Base-by-base conservation (phyloP, 2,797 vertebrate genomes). In the Kryptolebias ocellatus region DNA sequence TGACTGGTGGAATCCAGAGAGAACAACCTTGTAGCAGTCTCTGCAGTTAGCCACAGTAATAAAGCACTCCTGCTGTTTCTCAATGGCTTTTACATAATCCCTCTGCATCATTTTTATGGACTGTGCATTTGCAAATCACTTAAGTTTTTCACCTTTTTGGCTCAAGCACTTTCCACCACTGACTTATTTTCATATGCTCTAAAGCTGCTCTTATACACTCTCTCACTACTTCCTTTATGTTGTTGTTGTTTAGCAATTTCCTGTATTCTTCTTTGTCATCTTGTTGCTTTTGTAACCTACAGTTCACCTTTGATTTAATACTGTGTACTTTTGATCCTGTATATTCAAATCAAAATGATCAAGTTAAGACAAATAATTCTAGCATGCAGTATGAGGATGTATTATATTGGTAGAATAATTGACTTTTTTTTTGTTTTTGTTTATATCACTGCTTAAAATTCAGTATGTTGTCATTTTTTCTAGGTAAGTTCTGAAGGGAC, bases 401-500 rank as follows among this genome's bases (percentile, higher is more conserved):
- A 11, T 11, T 39, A 39, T 39, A 12, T 3, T 44, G 24, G 17
- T 17, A 6, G 2, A 60, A 47, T n/a, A 60, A 28, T n/a, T 10
- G 2, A 8, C 4, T 17, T 45, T 45, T 57, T 57, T 14, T 49
- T 49, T 53, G 56, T 51, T 60, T 24, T 45, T 34, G 34, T 5
- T 9, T 5, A 5, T 5, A 7, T 5, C 34, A 34, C 34, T 34
- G 34, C 9, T 34, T 34, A 34, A 34, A 34, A 5, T 34, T 34
- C 9, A 34, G 20, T 42, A 51, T 62, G 54, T 16, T 31, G 5
- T 15, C 18, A n/a, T 16, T 64, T 58, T 6, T 1, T 51, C 67
- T 51, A 63, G 51, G 52, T 39, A 37, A 20, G 47, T 64, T 75
- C 39, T 64, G 63, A 70, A 55, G 50, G 63, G 57, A 75, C 47